Conservation (phyloP, 2,888 invertebrate genomes). For the Pristionchus exspectatus region DNA sequence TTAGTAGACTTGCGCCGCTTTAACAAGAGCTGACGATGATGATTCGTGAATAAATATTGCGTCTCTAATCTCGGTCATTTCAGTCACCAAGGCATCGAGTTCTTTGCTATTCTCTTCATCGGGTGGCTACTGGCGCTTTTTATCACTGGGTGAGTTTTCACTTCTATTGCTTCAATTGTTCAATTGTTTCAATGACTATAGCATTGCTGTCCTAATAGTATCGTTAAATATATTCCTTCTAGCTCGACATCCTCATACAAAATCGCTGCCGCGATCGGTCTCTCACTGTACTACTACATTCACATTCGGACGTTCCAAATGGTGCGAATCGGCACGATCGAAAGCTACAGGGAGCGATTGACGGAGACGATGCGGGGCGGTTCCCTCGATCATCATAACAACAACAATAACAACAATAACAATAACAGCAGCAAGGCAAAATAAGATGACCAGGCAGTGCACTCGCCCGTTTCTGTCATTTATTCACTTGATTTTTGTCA, state of each 20-base stretch:
- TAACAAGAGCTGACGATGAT: too few species aligned
- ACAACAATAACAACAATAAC: constrained; percentile 19
- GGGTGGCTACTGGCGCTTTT: neutral
- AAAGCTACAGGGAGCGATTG: constrained; percentile 2
- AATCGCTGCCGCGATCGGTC: neutral
- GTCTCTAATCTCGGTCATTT: too few species aligned
- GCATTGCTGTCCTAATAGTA: neutral
- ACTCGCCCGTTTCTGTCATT: constrained; percentile 13
- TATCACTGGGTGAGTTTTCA: neutral
- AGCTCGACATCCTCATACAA: neutral
- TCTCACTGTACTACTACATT: neutral
- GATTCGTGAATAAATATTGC: too few species aligned
- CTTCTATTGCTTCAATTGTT: neutral
- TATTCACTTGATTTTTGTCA: too few species aligned
- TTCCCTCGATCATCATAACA: neutral
- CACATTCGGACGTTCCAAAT: neutral
- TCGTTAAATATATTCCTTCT: neutral
- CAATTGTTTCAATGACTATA: neutral
- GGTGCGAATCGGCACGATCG: constrained; percentile 5
- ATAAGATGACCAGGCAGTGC: neutral
- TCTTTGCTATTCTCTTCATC: constrained; percentile 5
- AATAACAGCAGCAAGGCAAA: neutral
- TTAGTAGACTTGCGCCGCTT: too few species aligned
- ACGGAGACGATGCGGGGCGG: neutral
- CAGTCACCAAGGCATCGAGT: constrained; percentile 22